Percentiles rank a stretch among this genome's conserved stretches.
These are phyloP conservation scores for Hafferia zeledoni DNA, from an alignment of 2,797 vertebrate species.

Conservation along the genomic window DNA sequence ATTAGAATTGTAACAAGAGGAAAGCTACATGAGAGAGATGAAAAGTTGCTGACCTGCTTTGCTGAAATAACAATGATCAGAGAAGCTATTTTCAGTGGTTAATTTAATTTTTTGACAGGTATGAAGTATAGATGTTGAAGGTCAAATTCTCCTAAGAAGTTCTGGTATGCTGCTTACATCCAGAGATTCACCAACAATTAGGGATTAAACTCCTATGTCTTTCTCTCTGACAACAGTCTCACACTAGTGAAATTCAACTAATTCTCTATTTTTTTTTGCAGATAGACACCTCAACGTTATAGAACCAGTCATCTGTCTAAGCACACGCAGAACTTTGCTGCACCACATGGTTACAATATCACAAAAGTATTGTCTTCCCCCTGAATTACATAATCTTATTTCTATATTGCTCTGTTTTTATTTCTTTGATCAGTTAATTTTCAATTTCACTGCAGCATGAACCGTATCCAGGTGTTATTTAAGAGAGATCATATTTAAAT, in stretches of 20 bases:
- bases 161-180: neutral
- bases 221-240: neutral
- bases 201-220: neutral
- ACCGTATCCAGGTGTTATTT: neutral
- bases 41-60: slow-evolving; percentile 41
- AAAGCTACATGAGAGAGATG: slow-evolving; percentile 5
- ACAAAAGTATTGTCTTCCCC: fast-evolving
- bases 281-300: neutral
- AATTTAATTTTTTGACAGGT: slow-evolving; percentile 50
- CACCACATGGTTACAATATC: neutral
- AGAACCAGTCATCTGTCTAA: neutral
- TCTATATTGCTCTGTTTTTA: neutral
- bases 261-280: neutral
- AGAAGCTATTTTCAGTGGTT: slow-evolving; percentile 42
- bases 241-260: neutral
- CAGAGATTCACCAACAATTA: neutral
- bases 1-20: neutral
- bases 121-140: neutral
- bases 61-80: slow-evolving; percentile 38
- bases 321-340: neutral
- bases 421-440: neutral
- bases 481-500: neutral
- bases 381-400: neutral
- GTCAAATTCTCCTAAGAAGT: neutral
- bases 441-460: neutral